phyloP scores from a whole-genome alignment of 2,797 vertebrate genomes.

The Brachymystax lenok region DNA sequence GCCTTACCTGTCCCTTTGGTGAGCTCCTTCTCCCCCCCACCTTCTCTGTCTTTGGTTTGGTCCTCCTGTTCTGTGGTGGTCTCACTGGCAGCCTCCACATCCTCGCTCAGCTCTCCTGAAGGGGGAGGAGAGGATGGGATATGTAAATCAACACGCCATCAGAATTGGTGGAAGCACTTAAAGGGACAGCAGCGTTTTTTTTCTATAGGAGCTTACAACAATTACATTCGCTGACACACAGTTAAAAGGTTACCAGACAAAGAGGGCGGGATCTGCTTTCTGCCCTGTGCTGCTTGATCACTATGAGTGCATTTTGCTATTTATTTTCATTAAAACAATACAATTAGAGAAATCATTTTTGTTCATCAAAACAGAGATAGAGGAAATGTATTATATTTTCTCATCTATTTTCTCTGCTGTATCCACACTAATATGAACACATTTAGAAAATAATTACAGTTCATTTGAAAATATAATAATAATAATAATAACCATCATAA shows the following conservation, averaged over 20 bases:
- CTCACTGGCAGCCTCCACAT: slow-evolving; percentile 94
- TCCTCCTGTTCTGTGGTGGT: slow-evolving; percentile 90
- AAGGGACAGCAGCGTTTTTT: slow-evolving; percentile 81
- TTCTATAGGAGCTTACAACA: slow-evolving; percentile 78
- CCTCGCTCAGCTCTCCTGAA: slow-evolving; percentile 94
- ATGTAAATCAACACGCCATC: slow-evolving; percentile 84
- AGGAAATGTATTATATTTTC: slow-evolving; percentile 8
- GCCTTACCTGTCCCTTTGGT: slow-evolving; percentile 92
- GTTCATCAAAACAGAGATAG: not conserved
- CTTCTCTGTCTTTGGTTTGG: slow-evolving; percentile 92
- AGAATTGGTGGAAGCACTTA: slow-evolving; percentile 87
- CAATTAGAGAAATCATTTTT: slow-evolving; percentile 11
- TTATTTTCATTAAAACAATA: slow-evolving; percentile 46
- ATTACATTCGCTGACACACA: slow-evolving; percentile 79
- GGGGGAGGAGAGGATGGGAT: slow-evolving; percentile 82
- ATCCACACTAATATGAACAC: slow-evolving; percentile 4
- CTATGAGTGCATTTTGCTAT: slow-evolving; percentile 39
- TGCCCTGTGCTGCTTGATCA: slow-evolving; percentile 52
- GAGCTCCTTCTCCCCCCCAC: slow-evolving; percentile 91
- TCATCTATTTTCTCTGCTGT: not conserved
- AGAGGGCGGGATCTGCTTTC: slow-evolving; percentile 67
- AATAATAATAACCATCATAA: slow-evolving; percentile 2
- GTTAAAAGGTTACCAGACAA: slow-evolving; percentile 77
- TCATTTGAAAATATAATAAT: not conserved
- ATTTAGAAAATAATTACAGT: slow-evolving; percentile 7